phyloP scores from a whole-genome alignment of 2,888 invertebrate genomes.

The Tachina lurida region DNA sequence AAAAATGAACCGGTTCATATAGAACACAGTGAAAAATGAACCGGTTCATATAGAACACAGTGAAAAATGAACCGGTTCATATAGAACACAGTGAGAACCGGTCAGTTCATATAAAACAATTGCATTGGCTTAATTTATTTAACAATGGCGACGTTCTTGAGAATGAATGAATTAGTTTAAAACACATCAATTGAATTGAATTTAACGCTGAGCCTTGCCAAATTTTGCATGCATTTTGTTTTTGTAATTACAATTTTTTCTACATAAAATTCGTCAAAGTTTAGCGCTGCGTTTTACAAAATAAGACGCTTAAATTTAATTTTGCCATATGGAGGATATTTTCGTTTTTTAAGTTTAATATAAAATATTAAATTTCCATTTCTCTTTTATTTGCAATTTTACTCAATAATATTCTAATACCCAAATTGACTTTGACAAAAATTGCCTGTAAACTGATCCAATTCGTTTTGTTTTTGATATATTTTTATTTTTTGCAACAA shows the following conservation, averaged over 20 bases:
- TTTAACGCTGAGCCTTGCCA: too few species aligned
- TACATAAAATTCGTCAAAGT: not conserved
- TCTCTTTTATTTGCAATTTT: not conserved
- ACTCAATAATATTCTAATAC: not conserved
- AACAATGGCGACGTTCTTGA: too few species aligned
- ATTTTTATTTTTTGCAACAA: constrained; percentile 16
- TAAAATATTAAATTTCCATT: too few species aligned
- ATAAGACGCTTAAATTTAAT: too few species aligned
- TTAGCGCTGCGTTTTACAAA: too few species aligned
- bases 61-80: not conserved
- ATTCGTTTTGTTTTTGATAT: constrained; percentile 41
- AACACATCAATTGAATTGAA: too few species aligned
- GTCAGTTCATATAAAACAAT: too few species aligned
- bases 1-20: not conserved
- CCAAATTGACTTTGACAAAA: constrained; percentile 63
- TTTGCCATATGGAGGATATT: too few species aligned
- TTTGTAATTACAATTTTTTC: not conserved
- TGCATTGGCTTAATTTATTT: too few species aligned
- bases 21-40: not conserved
- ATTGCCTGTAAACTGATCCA: constrained; percentile 56
- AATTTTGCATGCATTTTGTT: too few species aligned
- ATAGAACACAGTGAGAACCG: not conserved
- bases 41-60: not conserved
- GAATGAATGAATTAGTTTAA: too few species aligned
- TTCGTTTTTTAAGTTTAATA: too few species aligned